Base-by-base conservation (phyloP, 2,888 invertebrate genomes). In the Orthosia cruda region DNA sequence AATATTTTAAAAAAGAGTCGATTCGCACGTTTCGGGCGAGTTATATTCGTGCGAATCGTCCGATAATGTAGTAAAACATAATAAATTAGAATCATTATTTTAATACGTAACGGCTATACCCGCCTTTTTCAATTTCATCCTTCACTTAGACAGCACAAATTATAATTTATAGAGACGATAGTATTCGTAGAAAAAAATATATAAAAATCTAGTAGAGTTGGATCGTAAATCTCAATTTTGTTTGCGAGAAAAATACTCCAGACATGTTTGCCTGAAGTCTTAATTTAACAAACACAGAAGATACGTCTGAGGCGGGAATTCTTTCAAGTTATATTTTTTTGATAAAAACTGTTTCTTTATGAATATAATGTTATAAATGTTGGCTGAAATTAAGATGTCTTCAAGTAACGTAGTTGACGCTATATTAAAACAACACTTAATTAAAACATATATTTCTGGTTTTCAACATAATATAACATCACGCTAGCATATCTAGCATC, bases 221-320 rank as follows among this genome's bases (percentile, higher is more conserved):
- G 71, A 71, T 77, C 80, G 71, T 83, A 80, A 80, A 80, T 80
- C 78, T 78, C 71, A 66, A 83, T 80, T 83, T 26, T 65, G 62
- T 83, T 80, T 80, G 71, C 78, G 66, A 83, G 83, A 71, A 58
- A 80, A 71, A 80, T 63, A 45, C 71, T 71, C 45, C 9, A 78
- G 80, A 83, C 78, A 55, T 68, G 73, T 72, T 73, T 73, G 64
- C 57, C 47, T 68, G 49, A 83, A 83, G 73, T 62, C 65, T 83
- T 72, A 79, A 63, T 72, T 58, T 65, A 63, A 20, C 62, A 83
- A 80, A 77, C 54, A 58, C 55, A 66, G 61, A 67, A 81, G 69
- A 64, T 76, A 82, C 65, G 52, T 70, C 64, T 77, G 65, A 70
- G 69, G 40, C 26, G 61, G n/a, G 26, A 57, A 26, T 57, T 26